phyloP scores from a whole-genome alignment of 2,888 invertebrate species.

The Tillus elongatus region DNA sequence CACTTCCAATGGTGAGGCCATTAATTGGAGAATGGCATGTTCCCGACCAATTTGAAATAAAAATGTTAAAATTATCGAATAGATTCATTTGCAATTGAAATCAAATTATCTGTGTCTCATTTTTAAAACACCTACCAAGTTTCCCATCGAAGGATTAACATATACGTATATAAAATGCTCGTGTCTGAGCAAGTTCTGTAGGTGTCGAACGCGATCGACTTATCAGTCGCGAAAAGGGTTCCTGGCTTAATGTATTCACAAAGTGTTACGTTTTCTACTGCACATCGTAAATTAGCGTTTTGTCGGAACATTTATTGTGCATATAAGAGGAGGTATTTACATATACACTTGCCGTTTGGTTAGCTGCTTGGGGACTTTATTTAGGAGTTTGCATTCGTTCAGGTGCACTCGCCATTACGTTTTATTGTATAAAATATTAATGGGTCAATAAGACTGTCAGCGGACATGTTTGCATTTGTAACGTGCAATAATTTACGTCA shows the following conservation, averaged over 20 bases:
- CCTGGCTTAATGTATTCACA: conserved; percentile 16
- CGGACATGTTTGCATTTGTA: no score
- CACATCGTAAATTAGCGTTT: conserved; percentile 16
- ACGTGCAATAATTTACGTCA: no score
- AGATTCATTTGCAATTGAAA: conserved; percentile 1
- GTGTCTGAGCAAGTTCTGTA: background rate
- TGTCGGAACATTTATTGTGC: conserved; percentile 16
- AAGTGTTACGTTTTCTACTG: conserved; percentile 15
- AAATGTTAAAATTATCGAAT: background rate
- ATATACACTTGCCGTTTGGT: conserved; percentile 15
- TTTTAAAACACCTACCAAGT: conserved; percentile 17
- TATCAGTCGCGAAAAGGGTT: background rate
- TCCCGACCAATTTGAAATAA: conserved; percentile 18
- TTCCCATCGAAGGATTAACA: conserved; percentile 10
- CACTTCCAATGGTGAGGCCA: no score
- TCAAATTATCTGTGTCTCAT: conserved; percentile 3
- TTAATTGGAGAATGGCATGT: conserved; percentile 17
- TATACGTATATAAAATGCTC: background rate
- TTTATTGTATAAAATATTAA: no score
- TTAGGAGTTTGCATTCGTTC: no score
- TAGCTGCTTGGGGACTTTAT: background rate
- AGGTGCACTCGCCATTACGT: no score
- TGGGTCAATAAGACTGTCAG: no score
- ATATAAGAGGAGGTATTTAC: conserved; percentile 14
- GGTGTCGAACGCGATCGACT: no score